Conservation (phyloP, 2,888 invertebrate genomes). For the Troglohyphantes excavatus region DNA sequence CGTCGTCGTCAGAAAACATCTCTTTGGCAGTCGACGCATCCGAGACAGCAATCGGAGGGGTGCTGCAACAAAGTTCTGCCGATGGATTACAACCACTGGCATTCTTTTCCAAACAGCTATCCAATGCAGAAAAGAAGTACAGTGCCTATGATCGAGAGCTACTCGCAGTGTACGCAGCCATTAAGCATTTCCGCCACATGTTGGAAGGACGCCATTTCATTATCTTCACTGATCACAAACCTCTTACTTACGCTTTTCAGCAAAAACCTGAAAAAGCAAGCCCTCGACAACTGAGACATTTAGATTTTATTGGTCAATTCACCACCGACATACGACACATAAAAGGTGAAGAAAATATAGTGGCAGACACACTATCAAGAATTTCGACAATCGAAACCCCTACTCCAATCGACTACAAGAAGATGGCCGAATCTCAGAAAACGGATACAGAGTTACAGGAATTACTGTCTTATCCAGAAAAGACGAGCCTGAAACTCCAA, state of each 20-base stretch:
- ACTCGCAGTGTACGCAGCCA: conserved; percentile 80
- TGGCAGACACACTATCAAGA: conserved; percentile 55
- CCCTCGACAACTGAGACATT: conserved; percentile 82
- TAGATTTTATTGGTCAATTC: conserved; percentile 81
- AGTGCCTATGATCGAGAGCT: conserved; percentile 80
- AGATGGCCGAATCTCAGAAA: neutral
- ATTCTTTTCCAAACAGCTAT: conserved; percentile 50
- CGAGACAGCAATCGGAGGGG: neutral
- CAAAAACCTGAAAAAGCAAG: conserved; percentile 77
- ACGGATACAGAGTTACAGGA: neutral
- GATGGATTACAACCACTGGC: conserved; percentile 78
- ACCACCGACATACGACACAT: conserved; percentile 82
- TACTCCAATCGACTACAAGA: neutral
- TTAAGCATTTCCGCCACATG: conserved; percentile 80
- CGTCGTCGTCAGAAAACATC: neutral
- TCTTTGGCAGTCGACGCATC: neutral
- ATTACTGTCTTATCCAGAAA: neutral
- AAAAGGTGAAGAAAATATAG: conserved; percentile 45
- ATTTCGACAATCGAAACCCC: conserved; percentile 7
- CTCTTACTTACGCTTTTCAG: conserved; percentile 78
- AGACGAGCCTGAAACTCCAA: neutral
- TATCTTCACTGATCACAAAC: conserved; percentile 62
- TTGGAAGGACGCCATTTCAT: conserved; percentile 67
- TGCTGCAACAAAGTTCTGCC: conserved; percentile 8
- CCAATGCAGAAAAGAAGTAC: conserved; percentile 31